A percentile compares a stretch with the other conserved stretches of the same genome.
Conservation (phyloP, 2,113 vertebrate species). For the Mellivora capensis region DNA sequence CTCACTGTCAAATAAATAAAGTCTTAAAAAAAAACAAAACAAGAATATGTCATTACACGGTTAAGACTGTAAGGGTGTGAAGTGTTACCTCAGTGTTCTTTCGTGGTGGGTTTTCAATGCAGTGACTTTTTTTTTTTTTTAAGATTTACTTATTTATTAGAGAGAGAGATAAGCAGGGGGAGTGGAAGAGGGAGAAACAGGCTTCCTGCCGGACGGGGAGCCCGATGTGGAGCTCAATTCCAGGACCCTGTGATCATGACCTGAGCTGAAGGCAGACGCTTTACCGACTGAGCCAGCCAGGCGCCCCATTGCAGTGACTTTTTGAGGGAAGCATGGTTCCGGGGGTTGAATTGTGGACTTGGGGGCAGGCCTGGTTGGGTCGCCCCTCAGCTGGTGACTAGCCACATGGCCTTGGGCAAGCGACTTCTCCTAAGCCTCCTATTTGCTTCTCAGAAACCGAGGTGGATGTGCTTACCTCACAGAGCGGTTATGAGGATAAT, state of each 20-base stretch:
- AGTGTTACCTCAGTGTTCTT: not conserved
- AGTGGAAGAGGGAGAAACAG: too few relatives aligned
- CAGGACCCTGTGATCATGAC: too few relatives aligned
- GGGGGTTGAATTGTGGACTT: not conserved
- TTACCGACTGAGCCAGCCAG: too few relatives aligned
- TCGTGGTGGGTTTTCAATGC: not conserved
- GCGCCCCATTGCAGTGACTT: not conserved
- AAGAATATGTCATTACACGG: not conserved
- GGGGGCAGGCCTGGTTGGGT: not conserved
- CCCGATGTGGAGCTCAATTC: too few relatives aligned
- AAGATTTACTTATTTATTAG: too few relatives aligned
- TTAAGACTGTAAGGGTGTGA: not conserved
- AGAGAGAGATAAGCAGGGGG: too few relatives aligned
- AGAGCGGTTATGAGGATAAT: not conserved
- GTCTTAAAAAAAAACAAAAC: not conserved
- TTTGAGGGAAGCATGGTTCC: not conserved
- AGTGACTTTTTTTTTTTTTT: not conserved
- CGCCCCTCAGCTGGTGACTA: not conserved
- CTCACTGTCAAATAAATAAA: too few relatives aligned
- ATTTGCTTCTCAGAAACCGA: slow-evolving; percentile 20
- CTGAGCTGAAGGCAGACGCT: too few relatives aligned
- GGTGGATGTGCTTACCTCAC: not conserved
- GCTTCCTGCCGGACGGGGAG: too few relatives aligned
- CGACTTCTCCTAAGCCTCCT: not conserved
- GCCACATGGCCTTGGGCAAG: not conserved